Evolutionary conservation across 2,797 vertebrate species (phyloP), one percentile per base, ranked within the genome.

Genomic region (Sphaeramia orbicularis): DNA sequence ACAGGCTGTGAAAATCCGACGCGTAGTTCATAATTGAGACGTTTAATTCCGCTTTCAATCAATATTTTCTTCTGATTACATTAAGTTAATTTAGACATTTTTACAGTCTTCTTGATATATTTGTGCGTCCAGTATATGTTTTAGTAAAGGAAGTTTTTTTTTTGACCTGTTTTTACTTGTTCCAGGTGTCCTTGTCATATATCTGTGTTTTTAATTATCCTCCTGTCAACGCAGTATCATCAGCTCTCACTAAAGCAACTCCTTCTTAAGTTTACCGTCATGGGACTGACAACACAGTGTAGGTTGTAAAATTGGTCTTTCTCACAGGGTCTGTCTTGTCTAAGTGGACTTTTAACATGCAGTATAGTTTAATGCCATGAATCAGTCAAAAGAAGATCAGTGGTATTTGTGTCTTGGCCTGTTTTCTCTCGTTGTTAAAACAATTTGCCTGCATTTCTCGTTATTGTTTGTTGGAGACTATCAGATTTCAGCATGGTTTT

Each of bases 151-250:
- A n/a, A n/a, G n/a, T n/a, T n/a, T n/a, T 68, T 56, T 61, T 73
- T n/a, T 45, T 67, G 52, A n/a, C n/a, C n/a, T 32, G 40, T 51
- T 16, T 16, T 30, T 55, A 53, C 48, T 27, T 1, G 4, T 11
- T 74, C 72, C 81, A 84, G 62, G 40, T 85, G 81, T 62, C 38
- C 57, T 10, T 18, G 52, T 54, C 57, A 24, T 82, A 57, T 74
- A 84, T 84, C 53, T 57, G 14, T 27, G 4, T 38, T 45, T 11
- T 21, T 76, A 76, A 80, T 58, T 53, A 35, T 49, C 6, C 49
- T 3, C 44, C 15, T 78, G 63, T 80, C 60, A 74, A n/a, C 1
- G 4, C 8, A n/a, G n/a, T n/a, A 16, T 3, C 37, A 3, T 38
- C 24, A 15, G 16, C 2, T 1, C 48, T 64, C 12, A 40, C 51